These are phyloP conservation scores for Sorex fumeus DNA, from an alignment of 2,113 vertebrate genomes.

Conservation along the genomic window DNA sequence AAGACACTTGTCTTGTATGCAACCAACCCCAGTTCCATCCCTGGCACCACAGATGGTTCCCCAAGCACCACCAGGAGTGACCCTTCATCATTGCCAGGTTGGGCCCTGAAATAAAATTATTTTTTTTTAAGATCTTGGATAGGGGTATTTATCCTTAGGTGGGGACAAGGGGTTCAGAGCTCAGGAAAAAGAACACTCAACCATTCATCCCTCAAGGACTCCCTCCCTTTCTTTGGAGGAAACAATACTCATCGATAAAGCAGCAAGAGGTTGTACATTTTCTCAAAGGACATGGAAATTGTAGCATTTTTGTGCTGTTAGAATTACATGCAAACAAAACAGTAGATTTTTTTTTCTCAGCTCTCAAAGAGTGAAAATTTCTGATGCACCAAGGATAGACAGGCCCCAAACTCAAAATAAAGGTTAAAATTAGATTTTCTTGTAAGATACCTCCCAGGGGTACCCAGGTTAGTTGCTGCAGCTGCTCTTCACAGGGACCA, in stretches of 20 bases:
- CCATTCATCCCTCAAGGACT: neutral
- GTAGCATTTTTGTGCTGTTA: constrained; percentile 19
- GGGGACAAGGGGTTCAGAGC: too few species aligned
- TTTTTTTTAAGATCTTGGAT: neutral
- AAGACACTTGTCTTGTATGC: too few species aligned
- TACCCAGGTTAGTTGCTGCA: neutral
- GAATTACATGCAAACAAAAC: constrained; percentile 60
- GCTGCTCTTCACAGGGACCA: neutral
- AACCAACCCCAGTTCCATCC: too few species aligned
- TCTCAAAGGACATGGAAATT: constrained; percentile 60
- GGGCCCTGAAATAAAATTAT: neutral
- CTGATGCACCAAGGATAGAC: constrained; percentile 65
- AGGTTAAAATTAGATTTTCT: constrained; percentile 75
- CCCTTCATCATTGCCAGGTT: neutral
- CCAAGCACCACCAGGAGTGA: neutral
- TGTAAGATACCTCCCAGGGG: constrained; percentile 9
- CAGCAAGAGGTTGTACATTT: constrained; percentile 5
- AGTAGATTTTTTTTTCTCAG: neutral
- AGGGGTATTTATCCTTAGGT: neutral
- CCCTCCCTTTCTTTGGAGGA: neutral
- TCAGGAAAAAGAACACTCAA: neutral
- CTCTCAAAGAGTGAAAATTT: constrained; percentile 66
- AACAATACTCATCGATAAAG: constrained; percentile 57
- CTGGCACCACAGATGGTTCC: too few species aligned
- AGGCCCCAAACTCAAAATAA: constrained; percentile 62